phyloP scores from a whole-genome alignment of 2,113 vertebrate species.

The Panthera tigris region DNA sequence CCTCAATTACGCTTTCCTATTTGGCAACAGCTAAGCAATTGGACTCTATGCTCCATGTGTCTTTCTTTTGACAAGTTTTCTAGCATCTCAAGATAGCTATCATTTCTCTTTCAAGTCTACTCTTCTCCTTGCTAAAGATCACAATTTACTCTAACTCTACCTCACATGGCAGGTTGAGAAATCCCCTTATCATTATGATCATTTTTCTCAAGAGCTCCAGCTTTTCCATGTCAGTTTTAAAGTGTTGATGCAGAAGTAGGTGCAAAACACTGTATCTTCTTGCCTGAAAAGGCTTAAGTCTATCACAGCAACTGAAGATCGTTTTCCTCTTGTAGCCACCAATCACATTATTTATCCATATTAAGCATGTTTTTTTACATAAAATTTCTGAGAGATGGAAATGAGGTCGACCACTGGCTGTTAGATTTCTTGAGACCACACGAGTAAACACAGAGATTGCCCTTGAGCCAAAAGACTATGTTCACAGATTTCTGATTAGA shows the following conservation, averaged over 20 bases:
- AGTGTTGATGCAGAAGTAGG: not conserved
- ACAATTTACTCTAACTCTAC: not conserved
- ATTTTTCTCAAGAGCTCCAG: not conserved
- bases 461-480: not conserved
- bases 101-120: not conserved
- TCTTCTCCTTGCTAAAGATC: not conserved
- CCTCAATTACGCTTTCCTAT: not conserved
- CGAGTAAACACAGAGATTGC: not conserved
- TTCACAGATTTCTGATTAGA: not conserved
- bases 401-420: not conserved
- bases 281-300: not conserved
- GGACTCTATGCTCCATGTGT: not conserved
- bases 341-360: not conserved
- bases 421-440: not conserved
- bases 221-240: not conserved
- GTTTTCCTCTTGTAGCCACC: not conserved
- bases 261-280: not conserved
- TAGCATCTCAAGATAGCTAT: not conserved
- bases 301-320: not conserved
- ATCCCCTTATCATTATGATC: not conserved
- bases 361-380: not conserved
- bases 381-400: not conserved
- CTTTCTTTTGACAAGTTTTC: not conserved
- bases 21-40: not conserved
- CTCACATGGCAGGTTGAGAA: not conserved